phyloP scores from a whole-genome alignment of 2,113 vertebrate species.

The Calyptomena viridis region DNA sequence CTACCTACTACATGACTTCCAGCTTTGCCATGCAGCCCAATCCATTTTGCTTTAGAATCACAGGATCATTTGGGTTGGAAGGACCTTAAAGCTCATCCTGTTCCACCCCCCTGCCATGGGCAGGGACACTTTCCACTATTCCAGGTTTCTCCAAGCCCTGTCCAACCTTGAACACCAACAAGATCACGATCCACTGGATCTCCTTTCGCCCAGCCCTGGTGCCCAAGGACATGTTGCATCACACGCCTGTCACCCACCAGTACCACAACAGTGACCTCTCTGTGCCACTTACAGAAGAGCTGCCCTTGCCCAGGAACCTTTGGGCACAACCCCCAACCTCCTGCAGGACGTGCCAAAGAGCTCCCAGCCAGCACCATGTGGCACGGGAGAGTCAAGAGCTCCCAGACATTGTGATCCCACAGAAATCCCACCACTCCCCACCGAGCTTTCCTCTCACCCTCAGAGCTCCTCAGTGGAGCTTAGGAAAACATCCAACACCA shows the following conservation, averaged over 20 bases:
- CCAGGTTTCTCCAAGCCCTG: rapidly evolving
- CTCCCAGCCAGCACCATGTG: rapidly evolving
- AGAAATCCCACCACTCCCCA: background rate
- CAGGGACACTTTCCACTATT: background rate
- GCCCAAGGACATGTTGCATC: background rate
- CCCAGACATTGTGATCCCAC: rapidly evolving
- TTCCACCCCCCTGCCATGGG: background rate
- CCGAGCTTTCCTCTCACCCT: background rate
- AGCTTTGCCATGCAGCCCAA: background rate
- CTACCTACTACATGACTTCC: background rate
- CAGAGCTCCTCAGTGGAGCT: background rate
- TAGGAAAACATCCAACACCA: background rate
- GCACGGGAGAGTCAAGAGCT: background rate
- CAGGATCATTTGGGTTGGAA: background rate
- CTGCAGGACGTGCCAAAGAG: background rate
- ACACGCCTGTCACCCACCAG: background rate
- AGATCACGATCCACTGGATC: background rate
- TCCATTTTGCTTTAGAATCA: background rate
- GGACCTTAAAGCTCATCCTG: background rate
- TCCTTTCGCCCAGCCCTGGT: background rate
- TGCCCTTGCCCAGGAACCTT: background rate
- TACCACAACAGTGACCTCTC: background rate
- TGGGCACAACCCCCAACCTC: background rate
- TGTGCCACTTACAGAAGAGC: background rate
- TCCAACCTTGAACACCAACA: background rate